Evolutionary conservation across 2,797 vertebrate species (phyloP).

Genomic region (Neomorphus geoffroyi): DNA sequence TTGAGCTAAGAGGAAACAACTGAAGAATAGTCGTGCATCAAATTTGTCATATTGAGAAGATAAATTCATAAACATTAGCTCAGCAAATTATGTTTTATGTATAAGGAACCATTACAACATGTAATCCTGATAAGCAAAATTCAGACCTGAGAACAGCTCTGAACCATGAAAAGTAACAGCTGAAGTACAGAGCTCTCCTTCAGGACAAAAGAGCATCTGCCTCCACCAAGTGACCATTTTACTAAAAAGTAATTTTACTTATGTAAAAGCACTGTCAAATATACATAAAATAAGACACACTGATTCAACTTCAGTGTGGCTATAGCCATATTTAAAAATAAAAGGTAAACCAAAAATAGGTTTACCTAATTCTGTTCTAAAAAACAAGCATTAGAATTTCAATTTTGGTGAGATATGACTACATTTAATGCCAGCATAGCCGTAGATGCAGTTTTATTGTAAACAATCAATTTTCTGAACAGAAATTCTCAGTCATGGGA

Average conservation of each 20-base stretch:
- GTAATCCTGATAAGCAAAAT: neutral
- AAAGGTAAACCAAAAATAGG: neutral
- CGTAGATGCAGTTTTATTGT: neutral
- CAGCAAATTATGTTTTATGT: neutral
- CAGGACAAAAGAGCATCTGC: neutral
- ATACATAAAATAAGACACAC: neutral
- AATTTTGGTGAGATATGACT: neutral
- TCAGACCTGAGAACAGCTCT: neutral
- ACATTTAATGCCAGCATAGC: neutral
- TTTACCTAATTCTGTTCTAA: neutral
- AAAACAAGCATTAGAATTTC: neutral
- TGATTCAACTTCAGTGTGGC: neutral
- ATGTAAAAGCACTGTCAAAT: neutral
- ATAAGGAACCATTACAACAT: neutral
- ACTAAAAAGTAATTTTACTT: neutral
- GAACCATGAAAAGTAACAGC: neutral
- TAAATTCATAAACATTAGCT: neutral
- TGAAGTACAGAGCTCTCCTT: neutral
- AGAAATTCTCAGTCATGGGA: neutral
- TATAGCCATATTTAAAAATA: neutral
- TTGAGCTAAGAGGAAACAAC: neutral
- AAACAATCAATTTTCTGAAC: neutral
- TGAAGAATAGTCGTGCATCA: neutral
- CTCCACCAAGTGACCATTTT: neutral
- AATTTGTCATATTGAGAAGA: neutral